Evolutionary conservation across 2,797 vertebrate species (phyloP).

Genomic region (Chaunax sp.): DNA sequence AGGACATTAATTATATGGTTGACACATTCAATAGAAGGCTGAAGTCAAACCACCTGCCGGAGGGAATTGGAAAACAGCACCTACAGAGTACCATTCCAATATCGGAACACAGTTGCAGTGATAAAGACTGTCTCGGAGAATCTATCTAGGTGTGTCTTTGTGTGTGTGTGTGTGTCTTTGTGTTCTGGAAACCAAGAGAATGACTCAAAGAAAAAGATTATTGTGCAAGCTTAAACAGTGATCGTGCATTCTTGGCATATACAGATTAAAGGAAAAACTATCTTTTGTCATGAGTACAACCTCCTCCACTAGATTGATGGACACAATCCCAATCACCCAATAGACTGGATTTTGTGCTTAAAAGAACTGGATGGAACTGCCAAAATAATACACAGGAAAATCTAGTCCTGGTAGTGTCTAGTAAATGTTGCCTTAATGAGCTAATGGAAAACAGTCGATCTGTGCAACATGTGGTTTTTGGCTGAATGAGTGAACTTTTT

Average conservation of each 20-base stretch:
- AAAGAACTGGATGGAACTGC: neutral
- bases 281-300: neutral
- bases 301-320: neutral
- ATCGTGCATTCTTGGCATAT: neutral
- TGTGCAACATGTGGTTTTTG: neutral
- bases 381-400: neutral
- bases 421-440: neutral
- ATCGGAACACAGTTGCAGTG: slow-evolving; percentile 39
- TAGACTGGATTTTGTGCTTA: neutral
- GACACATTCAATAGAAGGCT: slow-evolving; percentile 71
- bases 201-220: neutral
- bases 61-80: slow-evolving; percentile 66
- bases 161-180: slow-evolving; percentile 8
- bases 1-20: slow-evolving; percentile 74
- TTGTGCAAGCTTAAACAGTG: neutral
- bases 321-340: neutral
- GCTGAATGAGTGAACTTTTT: too few relatives aligned
- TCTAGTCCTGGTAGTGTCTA: neutral
- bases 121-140: slow-evolving; percentile 47
- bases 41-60: slow-evolving; percentile 64
- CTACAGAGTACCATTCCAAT: slow-evolving; percentile 51
- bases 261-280: neutral
- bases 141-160: slow-evolving; percentile 3
- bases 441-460: neutral
- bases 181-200: slow-evolving; percentile 17